A percentile compares a stretch with the other conserved stretches of the same genome.
phyloP scores from a whole-genome alignment of 2,888 invertebrate genomes.

The Apamea crenata region DNA sequence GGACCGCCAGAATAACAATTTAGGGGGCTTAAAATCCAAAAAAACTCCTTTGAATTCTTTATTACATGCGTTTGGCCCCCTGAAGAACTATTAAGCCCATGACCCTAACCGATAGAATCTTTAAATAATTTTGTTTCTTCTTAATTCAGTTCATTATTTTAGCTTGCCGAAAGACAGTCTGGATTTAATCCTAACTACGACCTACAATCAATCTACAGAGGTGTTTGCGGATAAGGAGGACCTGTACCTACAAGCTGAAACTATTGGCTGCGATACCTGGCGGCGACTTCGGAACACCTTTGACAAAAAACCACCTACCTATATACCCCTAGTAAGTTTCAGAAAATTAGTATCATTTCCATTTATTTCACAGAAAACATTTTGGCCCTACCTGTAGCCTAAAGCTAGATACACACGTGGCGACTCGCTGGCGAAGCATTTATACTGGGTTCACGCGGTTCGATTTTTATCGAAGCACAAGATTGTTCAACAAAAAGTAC shows the following conservation, averaged over 20 bases:
- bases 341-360: neutral
- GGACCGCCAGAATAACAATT: neutral
- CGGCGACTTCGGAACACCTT: slow-evolving; percentile 92
- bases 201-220: slow-evolving; percentile 92
- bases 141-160: slow-evolving; percentile 11
- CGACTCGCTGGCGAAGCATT: neutral
- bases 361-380: neutral
- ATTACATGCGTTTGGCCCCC: neutral
- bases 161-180: slow-evolving; percentile 92
- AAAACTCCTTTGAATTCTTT: neutral
- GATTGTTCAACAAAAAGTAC: neutral
- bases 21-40: neutral
- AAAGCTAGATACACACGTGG: neutral
- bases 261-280: slow-evolving; percentile 92
- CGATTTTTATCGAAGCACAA: neutral
- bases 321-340: slow-evolving; percentile 85
- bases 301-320: slow-evolving; percentile 83
- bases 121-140: neutral
- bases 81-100: neutral
- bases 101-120: neutral
- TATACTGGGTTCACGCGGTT: neutral
- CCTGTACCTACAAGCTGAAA: slow-evolving; percentile 92
- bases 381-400: neutral
- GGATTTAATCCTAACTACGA: slow-evolving; percentile 92
- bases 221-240: slow-evolving; percentile 92